Base-by-base conservation (phyloP, 92 coral and sea anemone species). In the Metridium senile region DNA sequence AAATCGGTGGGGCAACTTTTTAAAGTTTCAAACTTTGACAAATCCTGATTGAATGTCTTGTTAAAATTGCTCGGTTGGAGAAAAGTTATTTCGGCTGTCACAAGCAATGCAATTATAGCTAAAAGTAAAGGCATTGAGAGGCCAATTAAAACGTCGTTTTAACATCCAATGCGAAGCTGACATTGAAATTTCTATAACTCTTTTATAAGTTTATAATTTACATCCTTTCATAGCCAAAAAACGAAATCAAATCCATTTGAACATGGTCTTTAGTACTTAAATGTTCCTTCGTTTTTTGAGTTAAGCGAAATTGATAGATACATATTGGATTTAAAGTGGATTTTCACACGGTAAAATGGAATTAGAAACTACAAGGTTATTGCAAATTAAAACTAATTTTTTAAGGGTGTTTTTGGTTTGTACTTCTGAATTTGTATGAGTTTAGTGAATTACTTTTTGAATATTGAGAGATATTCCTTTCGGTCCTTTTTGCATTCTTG, bases 341-440 rank as follows among this genome's bases (percentile, higher is more conserved):
- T 54, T 9, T 54, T 54, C 20, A 54, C 23, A 21, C n/a, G 3
- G 9, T 54, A 4, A 54, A 54, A 9, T 54, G 59, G 59, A 54
- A 54, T 54, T 9, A 54, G 3, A 54, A 54, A 54, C 6, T 20
- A 54, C 23, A 20, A 54, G 3, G 20, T 54, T 54, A 54, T 54
- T 54, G 16, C n/a, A 54, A 54, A 54, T 54, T 54, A 54, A 21
- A 20, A 54, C 59, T 54, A 21, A 54, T 54, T 54, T 54, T 54
- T 6, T 21, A 3, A 54, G 23, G 59, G 4, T 6, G 2, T 54
- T 54, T 20, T 9, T 2, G 59, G 59, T 16, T 39, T 20, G 59
- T 21, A 54, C 13, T 3, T 54, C 17, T 54, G 59, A 54, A 13
- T 20, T 21, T 54, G 23, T 45, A 45, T 7, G 51, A 45, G 51